Percentiles rank a stretch among this genome's conserved stretches.
Conservation (phyloP, 1,140 invertebrate species). For the Papilio polyxenes region DNA sequence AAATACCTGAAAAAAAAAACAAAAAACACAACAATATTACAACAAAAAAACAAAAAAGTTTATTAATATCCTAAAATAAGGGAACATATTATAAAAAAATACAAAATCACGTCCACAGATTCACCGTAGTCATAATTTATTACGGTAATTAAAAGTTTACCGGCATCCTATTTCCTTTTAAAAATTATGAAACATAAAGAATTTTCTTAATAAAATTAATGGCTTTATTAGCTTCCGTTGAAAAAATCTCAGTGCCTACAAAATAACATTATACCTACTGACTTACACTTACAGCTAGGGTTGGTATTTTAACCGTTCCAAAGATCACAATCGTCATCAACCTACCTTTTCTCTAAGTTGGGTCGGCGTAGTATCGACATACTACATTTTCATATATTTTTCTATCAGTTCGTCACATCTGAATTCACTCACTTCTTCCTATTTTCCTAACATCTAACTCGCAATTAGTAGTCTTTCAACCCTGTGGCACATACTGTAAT, state of each 20-base stretch:
- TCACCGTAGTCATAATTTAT: not conserved
- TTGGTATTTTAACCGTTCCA: no score
- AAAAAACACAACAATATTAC: no score
- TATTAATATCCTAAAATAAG: not conserved
- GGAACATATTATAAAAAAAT: constrained; percentile 10
- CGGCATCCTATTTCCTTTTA: constrained; percentile 4
- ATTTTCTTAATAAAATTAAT: not conserved
- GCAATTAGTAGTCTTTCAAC: no score
- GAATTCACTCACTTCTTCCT: no score
- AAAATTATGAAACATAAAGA: constrained; percentile 5
- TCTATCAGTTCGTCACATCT: no score
- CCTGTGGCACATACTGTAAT: no score
- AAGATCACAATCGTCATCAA: not conserved
- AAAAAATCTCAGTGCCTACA: not conserved
- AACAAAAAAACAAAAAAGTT: not conserved
- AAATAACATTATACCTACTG: not conserved
- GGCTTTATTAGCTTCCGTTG: not conserved
- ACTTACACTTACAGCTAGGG: not conserved
- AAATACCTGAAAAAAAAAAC: no score
- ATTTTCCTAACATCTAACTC: no score
- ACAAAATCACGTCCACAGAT: constrained; percentile 12
- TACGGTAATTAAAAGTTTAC: constrained; percentile 19
- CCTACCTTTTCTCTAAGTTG: no score
- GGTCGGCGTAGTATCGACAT: no score
- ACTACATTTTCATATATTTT: no score